These are phyloP conservation scores for Drosophila athabasca DNA, from an alignment of 1,140 invertebrate genomes.

Conservation along the genomic window DNA sequence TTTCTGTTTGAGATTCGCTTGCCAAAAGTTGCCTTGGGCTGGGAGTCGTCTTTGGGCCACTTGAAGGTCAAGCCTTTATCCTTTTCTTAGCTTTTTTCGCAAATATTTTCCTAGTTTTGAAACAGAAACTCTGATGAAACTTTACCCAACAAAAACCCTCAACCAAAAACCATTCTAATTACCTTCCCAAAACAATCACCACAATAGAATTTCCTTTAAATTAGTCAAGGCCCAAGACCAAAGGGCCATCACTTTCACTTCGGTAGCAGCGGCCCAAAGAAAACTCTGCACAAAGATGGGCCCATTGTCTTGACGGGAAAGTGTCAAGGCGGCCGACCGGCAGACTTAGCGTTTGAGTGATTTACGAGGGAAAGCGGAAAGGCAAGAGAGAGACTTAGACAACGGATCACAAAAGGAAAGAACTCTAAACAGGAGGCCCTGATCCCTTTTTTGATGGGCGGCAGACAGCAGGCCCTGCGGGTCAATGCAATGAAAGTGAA, in stretches of 20 bases:
- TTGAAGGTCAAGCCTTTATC: too few relatives aligned
- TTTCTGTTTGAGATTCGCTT: too few relatives aligned
- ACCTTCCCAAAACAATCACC: not conserved
- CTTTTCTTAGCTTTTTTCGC: not conserved
- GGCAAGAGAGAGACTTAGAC: constrained; percentile 12
- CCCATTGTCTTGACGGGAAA: constrained; percentile 35
- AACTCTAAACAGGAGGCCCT: not conserved
- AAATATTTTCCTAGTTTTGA: not conserved
- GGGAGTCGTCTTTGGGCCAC: too few relatives aligned
- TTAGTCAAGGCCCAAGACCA: constrained; percentile 16
- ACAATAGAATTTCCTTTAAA: constrained; percentile 23
- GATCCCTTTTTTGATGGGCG: too few relatives aligned
- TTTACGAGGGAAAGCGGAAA: constrained; percentile 65
- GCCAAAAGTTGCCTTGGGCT: too few relatives aligned
- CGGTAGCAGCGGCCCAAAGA: constrained; percentile 39
- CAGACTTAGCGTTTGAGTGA: constrained; percentile 54
- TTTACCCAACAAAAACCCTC: not conserved
- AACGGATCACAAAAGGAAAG: constrained; percentile 15
- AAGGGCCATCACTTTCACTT: constrained; percentile 45
- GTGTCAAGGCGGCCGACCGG: constrained; percentile 7
- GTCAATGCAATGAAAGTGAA: constrained; percentile 60
- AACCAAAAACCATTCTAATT: constrained; percentile 38
- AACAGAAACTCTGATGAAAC: not conserved
- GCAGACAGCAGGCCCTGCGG: constrained; percentile 24
- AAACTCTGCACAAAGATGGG: constrained; percentile 11